Conservation (phyloP, 2,797 vertebrate genomes). For the Sebastes goodei region DNA sequence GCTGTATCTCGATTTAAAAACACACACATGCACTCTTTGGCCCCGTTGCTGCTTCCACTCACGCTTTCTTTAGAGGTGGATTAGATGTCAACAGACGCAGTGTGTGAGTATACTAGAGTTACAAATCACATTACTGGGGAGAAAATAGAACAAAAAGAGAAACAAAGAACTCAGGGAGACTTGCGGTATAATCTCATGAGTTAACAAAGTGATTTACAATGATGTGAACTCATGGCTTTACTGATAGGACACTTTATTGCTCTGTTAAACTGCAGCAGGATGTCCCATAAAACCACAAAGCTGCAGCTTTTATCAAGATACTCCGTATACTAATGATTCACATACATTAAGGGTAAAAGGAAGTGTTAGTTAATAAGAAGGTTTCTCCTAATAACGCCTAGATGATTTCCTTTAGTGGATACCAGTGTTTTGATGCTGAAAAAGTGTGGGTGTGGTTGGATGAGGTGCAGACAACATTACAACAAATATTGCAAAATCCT, state of each 20-base stretch:
- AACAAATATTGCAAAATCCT: background rate
- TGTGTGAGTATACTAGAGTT: background rate
- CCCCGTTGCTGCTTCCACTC: background rate
- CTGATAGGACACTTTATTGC: background rate
- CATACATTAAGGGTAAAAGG: background rate
- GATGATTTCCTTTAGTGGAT: background rate
- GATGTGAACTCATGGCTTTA: background rate
- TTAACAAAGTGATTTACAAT: background rate
- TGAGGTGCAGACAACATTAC: no score
- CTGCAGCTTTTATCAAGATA: background rate
- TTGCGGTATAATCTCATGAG: background rate
- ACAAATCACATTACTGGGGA: background rate
- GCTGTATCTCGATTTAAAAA: background rate
- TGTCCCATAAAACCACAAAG: conserved; percentile 11
- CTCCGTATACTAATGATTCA: background rate
- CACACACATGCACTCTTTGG: conserved; percentile 8
- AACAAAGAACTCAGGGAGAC: background rate
- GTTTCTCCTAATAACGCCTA: background rate
- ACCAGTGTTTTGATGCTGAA: background rate
- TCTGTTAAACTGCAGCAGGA: background rate
- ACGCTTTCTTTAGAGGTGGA: background rate
- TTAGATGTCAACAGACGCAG: background rate
- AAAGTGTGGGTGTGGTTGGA: background rate
- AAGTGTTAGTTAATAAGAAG: background rate
- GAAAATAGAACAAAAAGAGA: background rate